Base-by-base conservation (phyloP, 2,888 invertebrate species). In the Morinoia aosen region DNA sequence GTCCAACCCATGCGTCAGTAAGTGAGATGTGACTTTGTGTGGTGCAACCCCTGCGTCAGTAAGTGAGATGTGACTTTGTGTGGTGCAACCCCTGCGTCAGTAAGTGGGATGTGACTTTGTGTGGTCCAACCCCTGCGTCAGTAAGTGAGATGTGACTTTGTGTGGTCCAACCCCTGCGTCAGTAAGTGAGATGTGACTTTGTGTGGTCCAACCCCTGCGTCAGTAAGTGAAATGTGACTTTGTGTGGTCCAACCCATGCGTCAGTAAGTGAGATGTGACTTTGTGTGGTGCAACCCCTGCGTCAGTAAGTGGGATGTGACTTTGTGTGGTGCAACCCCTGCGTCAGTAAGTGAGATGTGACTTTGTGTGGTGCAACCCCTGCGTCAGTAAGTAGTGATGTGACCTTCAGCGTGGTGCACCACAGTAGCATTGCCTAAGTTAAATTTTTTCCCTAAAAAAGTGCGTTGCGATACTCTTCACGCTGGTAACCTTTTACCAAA, bases 191-290 rank as follows among this genome's bases (percentile, higher is more conserved):
- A 39, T 39, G 14, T 90, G 14, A 90, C 19, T 14, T 90, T 90
- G 14, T 39, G 19, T 48, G 2, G 56, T 48, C 0, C 91, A 40
- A 48, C 91, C 56, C 11, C 40, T 88, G 88, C 40, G 7, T 40
- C 88, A 88, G 88, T 88, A 88, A 88, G 88, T 88, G 88, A 97
- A 99, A 99, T 97, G 98, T 99, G 99, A n/a, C n/a, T n/a, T n/a
- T n/a, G n/a, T n/a, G n/a, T n/a, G n/a, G n/a, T 98, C 99, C 96
- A 99, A 99, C 97, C 98, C 99, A 95, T 99, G 99, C 97, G 99
- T 99, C 97, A 99, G 99, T 99, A 97, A 98, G 98, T 98, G 76
- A 96, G 48, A 48, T 48, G 48, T 48, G 48, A 48, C 16, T 16
- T 76, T 76, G 76, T 25, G 16, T 76, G 76, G 76, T 76, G 25